phyloP scores from a whole-genome alignment of 1,140 invertebrate genomes.

The Anoplolepis gracilipes region DNA sequence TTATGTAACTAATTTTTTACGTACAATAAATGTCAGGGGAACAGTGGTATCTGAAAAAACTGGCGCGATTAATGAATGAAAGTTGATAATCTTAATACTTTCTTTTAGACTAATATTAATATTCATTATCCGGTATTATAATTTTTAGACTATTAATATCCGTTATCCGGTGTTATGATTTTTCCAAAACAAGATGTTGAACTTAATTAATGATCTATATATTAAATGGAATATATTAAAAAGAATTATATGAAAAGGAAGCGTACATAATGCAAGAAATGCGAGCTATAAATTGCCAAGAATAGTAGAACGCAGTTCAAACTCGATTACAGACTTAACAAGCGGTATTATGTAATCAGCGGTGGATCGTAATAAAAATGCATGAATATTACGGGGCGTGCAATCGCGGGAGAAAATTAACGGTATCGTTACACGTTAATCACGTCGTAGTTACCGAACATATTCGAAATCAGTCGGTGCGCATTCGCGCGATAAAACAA shows the following conservation, averaged over 20 bases:
- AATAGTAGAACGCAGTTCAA: constrained; percentile 59
- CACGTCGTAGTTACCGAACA: constrained; percentile 54
- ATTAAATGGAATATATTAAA: no score
- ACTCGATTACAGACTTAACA: constrained; percentile 69
- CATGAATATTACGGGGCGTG: constrained; percentile 64
- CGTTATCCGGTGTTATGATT: no score
- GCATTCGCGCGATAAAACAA: constrained; percentile 46
- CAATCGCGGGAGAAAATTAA: constrained; percentile 68
- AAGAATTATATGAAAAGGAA: background rate
- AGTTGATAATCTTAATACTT: background rate
- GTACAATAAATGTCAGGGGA: background rate
- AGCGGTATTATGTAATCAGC: constrained; percentile 72
- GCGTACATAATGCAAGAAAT: constrained; percentile 33
- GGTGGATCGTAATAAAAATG: constrained; percentile 63
- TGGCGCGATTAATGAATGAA: background rate
- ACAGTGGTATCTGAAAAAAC: background rate
- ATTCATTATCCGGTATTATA: no score
- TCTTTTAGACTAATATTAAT: no score
- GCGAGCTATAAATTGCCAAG: constrained; percentile 12
- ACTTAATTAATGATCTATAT: no score
- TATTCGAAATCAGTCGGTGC: constrained; percentile 27
- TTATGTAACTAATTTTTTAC: background rate
- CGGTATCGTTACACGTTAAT: constrained; percentile 70
- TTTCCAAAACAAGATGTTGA: no score
- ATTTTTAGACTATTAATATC: no score